Evolutionary conservation across 1,140 invertebrate genomes (phyloP), one percentile per base, ranked within the genome.

Genomic region (Cyclina sinensis): DNA sequence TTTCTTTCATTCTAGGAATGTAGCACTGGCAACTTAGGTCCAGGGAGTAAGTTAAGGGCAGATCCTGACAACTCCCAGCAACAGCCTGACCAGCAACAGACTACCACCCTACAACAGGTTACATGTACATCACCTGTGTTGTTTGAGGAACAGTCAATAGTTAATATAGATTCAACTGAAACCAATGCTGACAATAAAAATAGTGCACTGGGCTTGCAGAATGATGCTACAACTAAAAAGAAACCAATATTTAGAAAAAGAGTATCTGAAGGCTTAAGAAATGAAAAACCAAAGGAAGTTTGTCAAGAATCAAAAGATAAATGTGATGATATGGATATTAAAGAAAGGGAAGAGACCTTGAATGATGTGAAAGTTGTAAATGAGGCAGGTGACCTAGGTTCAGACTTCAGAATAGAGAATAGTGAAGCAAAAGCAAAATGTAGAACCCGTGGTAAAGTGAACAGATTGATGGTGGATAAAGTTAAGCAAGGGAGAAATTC

Each of bases 241-340:
- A 86, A 78, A 62, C 73, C 70, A 37, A 86, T 86, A 24, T 86
- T 86, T 32, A 86, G 57, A 35, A 86, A 86, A 35, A 74, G 57
- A 54, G 16, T 0, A 27, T 76, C 48, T 37, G n/a, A 30, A 27
- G 21, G 16, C 9, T 54, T 14, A 70, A 48, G 24, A 46, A 24
- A 11, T 5, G 7, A 21, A 18, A 62, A 43, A 59, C 30, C 76
- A 12, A 32, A 57, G n/a, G n/a, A 16, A 27, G 51, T 12, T n/a
- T 54, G 65, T 1, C 5, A 0, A 30, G 57, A 39, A 37, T 18
- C 11, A 27, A n/a, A 43, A 59, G 14, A 16, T 11, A 46, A 46
- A 57, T 16, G 43, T 62, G 24, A 18, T 76, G 82, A 39, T 46
- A 76, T 9, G 7, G 68, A 54, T 7, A n/a, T 39, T 68, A 24